Conservation (phyloP, 2,888 invertebrate genomes). For the Ochropleura leucogaster region DNA sequence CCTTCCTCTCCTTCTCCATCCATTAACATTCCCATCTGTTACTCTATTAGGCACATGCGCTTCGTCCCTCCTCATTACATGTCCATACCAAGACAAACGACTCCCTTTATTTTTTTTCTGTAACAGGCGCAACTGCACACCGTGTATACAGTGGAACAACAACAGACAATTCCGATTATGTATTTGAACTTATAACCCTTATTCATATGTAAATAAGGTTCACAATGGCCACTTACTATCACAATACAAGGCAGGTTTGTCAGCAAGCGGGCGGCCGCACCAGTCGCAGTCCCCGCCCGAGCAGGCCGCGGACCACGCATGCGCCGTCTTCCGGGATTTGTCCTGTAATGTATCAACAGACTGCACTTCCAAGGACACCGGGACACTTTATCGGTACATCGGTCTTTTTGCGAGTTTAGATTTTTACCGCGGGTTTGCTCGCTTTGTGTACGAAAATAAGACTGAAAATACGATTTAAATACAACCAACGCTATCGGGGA, state of each 20-base stretch:
- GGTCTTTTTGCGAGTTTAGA: neutral
- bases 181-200: neutral
- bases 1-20: too few relatives aligned
- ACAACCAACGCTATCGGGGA: neutral
- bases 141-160: too few relatives aligned
- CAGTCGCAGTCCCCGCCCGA: slow-evolving; percentile 93
- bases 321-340: slow-evolving; percentile 93
- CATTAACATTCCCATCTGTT: too few relatives aligned
- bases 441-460: neutral
- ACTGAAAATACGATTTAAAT: neutral
- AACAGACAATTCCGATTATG: neutral
- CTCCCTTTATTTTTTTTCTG: too few relatives aligned
- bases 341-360: slow-evolving; percentile 87
- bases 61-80: too few relatives aligned
- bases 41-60: too few relatives aligned
- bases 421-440: neutral
- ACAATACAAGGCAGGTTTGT: slow-evolving; percentile 96
- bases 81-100: too few relatives aligned
- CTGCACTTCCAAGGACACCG: slow-evolving; percentile 49
- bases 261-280: slow-evolving; percentile 94
- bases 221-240: slow-evolving; percentile 92
- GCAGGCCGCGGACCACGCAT: slow-evolving; percentile 94
- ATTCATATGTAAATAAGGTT: neutral
- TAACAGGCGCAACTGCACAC: too few relatives aligned
- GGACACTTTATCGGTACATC: slow-evolving; percentile 39